Evolutionary conservation across 2,797 vertebrate species (phyloP).

Genomic region (Scyliorhinus canicula): DNA sequence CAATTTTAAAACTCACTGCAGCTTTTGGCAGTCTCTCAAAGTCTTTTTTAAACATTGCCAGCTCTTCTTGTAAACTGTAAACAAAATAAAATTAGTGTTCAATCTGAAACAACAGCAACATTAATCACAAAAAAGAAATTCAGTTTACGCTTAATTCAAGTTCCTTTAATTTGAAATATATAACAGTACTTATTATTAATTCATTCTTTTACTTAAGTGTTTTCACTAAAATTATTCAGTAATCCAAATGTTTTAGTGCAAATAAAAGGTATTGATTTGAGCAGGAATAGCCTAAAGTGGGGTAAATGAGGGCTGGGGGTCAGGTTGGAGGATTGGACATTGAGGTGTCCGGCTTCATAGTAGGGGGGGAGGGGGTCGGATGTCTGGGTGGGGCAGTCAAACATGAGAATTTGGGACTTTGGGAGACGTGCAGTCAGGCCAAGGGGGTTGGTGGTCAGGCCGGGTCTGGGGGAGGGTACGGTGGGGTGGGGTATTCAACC

Average conservation of each 20-base stretch:
- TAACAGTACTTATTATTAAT: not conserved
- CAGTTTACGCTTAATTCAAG: not conserved
- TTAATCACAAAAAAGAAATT: not conserved
- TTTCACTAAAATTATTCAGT: not conserved
- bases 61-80: conserved; percentile 77
- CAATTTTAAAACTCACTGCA: conserved; percentile 61
- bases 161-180: not conserved
- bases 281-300: not conserved
- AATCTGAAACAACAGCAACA: not conserved
- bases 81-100: not conserved
- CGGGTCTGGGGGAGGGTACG: too few relatives aligned
- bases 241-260: not conserved
- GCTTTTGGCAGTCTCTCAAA: conserved; percentile 62
- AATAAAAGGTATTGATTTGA: not conserved
- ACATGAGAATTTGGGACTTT: too few relatives aligned
- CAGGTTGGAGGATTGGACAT: too few relatives aligned
- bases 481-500: too few relatives aligned
- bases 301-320: too few relatives aligned
- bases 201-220: not conserved
- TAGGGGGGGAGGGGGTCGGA: too few relatives aligned
- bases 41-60: conserved; percentile 66
- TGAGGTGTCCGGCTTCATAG: too few relatives aligned
- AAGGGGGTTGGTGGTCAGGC: too few relatives aligned
- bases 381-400: too few relatives aligned
- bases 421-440: too few relatives aligned